Percentiles rank a stretch among this genome's conserved stretches.
phyloP scores from a whole-genome alignment of 2,113 vertebrate species.

The Tauraco erythrolophus region DNA sequence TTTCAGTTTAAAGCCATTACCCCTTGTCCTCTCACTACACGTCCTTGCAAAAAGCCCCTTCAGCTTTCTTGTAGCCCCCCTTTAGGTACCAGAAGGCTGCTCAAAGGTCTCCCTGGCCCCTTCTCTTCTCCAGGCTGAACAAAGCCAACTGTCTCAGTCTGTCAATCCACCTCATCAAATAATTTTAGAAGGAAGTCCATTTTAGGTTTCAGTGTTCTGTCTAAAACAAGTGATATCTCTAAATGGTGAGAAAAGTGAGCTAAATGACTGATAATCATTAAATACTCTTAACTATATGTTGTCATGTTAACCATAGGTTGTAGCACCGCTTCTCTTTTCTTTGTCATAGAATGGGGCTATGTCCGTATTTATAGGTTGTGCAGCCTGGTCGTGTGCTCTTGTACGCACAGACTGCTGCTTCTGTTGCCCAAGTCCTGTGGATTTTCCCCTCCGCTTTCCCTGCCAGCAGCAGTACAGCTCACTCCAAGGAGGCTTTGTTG shows the following conservation, averaged over 20 bases:
- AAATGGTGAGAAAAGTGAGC: conserved; percentile 13
- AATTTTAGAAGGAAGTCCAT: conserved; percentile 13
- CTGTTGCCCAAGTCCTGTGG: background rate
- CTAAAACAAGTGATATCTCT: conserved; percentile 28
- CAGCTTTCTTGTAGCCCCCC: no score
- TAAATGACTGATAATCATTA: background rate
- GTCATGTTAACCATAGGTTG: conserved; percentile 25
- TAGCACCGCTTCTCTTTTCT: conserved; percentile 34
- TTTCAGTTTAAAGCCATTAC: no score
- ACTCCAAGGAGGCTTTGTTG: background rate
- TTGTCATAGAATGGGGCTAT: background rate
- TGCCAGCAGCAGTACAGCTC: background rate
- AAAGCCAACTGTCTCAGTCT: no score
- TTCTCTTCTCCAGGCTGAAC: no score
- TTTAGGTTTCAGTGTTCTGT: background rate
- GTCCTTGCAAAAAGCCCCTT: no score
- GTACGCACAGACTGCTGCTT: background rate
- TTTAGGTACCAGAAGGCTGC: no score
- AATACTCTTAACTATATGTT: conserved; percentile 15
- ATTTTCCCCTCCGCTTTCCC: background rate
- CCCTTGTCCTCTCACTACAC: no score
- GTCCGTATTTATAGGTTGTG: background rate
- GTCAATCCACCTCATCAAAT: background rate
- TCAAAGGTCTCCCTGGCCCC: no score
- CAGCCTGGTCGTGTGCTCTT: background rate